A percentile compares a stretch with the other conserved stretches of the same genome.
Evolutionary conservation across 2,797 vertebrate species (phyloP).

Genomic region (Cyprinodon diabolis): DNA sequence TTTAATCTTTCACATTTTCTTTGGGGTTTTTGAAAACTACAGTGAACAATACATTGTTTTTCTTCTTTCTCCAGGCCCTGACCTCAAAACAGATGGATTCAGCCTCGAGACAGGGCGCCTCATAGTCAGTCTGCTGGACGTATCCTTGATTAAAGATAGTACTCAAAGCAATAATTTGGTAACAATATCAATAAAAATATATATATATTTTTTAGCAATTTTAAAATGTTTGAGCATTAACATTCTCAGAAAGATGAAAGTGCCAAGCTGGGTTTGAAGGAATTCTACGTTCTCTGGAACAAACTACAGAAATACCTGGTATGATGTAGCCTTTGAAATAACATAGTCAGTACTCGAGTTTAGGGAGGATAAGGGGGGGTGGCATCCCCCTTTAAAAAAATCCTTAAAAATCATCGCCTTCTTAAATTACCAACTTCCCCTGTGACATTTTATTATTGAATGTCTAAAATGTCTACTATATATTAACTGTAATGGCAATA

Average conservation of each 20-base stretch:
- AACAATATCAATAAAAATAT: not conserved
- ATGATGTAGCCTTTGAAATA: constrained; percentile 3
- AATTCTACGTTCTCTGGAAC: constrained; percentile 78
- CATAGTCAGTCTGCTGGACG: constrained; percentile 80
- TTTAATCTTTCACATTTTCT: not conserved
- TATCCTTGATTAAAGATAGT: constrained; percentile 69
- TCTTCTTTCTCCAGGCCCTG: constrained; percentile 61
- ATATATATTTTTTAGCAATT: not conserved
- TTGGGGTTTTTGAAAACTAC: not conserved
- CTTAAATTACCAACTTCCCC: too few species aligned
- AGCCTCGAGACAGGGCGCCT: constrained; percentile 76
- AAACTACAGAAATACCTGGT: constrained; percentile 83
- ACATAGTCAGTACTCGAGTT: too few species aligned
- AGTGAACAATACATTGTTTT: not conserved
- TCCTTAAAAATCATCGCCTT: too few species aligned
- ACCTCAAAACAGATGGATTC: constrained; percentile 80
- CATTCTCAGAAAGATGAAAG: constrained; percentile 76
- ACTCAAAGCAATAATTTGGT: not conserved
- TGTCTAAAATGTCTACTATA: too few species aligned
- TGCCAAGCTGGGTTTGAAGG: constrained; percentile 70
- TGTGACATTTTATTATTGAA: too few species aligned
- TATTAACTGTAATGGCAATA: too few species aligned
- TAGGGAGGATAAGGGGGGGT: too few species aligned
- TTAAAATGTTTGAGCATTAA: constrained; percentile 42
- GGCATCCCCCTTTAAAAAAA: too few species aligned